Percentiles rank a stretch among this genome's conserved stretches.
Evolutionary conservation across 2,113 vertebrate species (phyloP).

Genomic region (Zosterops hypoxanthus): DNA sequence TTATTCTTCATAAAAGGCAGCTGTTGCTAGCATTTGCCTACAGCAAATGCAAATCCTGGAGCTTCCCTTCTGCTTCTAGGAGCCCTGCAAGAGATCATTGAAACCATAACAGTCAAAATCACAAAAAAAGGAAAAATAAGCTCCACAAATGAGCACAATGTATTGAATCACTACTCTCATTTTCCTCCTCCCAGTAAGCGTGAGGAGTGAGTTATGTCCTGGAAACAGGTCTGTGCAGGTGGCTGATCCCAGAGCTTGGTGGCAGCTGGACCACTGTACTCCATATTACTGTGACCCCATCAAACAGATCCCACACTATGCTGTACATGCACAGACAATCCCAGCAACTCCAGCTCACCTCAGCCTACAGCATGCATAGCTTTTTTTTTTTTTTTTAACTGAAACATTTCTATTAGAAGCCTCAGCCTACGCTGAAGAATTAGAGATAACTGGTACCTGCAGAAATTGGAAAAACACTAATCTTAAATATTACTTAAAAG

Average conservation of each 20-base stretch:
- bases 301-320: background rate
- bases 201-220: background rate
- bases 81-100: background rate
- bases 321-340: background rate
- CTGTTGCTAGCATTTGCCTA: background rate
- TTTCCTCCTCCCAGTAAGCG: background rate
- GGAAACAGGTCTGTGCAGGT: background rate
- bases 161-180: background rate
- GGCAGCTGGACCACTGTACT: background rate
- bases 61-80: background rate
- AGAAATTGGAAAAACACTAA: background rate
- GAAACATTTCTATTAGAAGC: conserved; percentile 2
- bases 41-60: background rate
- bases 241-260: background rate
- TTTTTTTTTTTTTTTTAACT: background rate
- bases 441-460: background rate
- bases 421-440: background rate
- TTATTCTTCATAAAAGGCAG: background rate
- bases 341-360: background rate
- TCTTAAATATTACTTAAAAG: background rate
- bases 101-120: background rate
- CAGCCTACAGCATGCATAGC: background rate
- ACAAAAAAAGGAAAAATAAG: background rate
- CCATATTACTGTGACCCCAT: background rate
- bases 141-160: background rate